phyloP scores from a whole-genome alignment of 37 sponge, comb jelly and placozoan genomes.

The Halichondria panicea region DNA sequence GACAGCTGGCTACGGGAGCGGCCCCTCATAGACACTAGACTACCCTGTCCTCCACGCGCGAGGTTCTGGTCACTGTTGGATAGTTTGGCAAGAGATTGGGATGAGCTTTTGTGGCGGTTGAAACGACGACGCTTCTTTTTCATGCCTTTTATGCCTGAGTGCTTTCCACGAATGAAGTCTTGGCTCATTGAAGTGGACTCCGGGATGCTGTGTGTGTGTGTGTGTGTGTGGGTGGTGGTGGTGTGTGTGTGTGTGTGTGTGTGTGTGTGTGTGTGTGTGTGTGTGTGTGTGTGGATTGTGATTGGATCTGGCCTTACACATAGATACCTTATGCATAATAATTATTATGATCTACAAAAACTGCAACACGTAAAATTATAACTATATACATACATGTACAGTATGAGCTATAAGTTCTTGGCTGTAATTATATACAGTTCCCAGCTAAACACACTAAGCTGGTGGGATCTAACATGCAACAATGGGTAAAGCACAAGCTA shows the following conservation, averaged over 20 bases:
- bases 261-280: neutral
- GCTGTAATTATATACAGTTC: no score
- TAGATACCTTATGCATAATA: no score
- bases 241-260: no score
- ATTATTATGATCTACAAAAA: no score
- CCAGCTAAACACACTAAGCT: neutral
- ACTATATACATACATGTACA: no score
- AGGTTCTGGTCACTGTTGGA: conserved; percentile 15
- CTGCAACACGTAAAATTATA: no score
- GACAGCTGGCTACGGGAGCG: conserved; percentile 54
- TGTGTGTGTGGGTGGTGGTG: no score
- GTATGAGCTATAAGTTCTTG: no score
- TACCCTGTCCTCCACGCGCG: neutral
- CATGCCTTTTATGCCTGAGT: no score
- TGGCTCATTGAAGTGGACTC: conserved; percentile 6
- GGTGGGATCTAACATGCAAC: neutral
- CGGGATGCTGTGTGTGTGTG: neutral
- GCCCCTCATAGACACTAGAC: conserved; percentile 9
- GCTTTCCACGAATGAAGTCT: conserved; percentile 14
- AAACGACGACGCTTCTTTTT: no score
- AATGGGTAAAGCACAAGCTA: neutral
- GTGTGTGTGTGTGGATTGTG: neutral
- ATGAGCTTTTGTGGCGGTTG: neutral
- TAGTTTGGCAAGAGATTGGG: conserved; percentile 19
- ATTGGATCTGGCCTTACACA: neutral